Base-by-base conservation (phyloP, 2,888 invertebrate species). In the Cheilosia variabilis region DNA sequence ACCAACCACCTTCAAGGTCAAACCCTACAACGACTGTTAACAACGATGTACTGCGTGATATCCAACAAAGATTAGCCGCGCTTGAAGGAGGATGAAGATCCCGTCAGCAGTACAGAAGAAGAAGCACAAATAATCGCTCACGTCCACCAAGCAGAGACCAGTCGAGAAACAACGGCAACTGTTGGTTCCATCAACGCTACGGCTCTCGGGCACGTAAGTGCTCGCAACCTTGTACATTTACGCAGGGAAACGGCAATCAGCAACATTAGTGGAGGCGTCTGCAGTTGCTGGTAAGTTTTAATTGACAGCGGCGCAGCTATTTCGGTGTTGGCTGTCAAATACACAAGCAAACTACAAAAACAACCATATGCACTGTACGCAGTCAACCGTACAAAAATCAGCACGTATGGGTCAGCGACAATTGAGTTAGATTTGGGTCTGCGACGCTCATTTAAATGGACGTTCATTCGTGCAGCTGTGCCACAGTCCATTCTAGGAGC, bases 231-330 rank as follows among this genome's bases (percentile, higher is more conserved):
- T 71, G 60, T 31, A 22, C 22, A 47, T 50, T 50, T 19, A n/a
- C 31, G 31, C 71, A 71, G 60, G 50, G 34, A 71, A 71, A 58
- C 47, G 37, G 31, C 71, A 31, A 7, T 27, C 57, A 58, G 47
- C 50, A 37, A 47, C 71, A 10, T n/a, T 47, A 71, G 71, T 45
- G 15, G 58, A 71, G 50, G 71, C 58, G n/a, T 50, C 58, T 57
- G 7, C 57, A 15, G 57, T 58, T 58, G 43, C 68, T 53, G 55
- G 55, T 68, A 55, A 68, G 68, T 57, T 19, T 34, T 57, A 45
- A 34, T 58, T 45, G 47, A 71, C 53, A 71, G 58, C 24, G 58
- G 72, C 2, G 60, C 60, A 17, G 41, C 60, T 19, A 72, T 72
- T 27, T 60, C 72, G 15, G 60, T 62, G 2, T 41, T 72, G 6